Conservation (phyloP, 2,888 invertebrate species). For the Calameuta idolon region DNA sequence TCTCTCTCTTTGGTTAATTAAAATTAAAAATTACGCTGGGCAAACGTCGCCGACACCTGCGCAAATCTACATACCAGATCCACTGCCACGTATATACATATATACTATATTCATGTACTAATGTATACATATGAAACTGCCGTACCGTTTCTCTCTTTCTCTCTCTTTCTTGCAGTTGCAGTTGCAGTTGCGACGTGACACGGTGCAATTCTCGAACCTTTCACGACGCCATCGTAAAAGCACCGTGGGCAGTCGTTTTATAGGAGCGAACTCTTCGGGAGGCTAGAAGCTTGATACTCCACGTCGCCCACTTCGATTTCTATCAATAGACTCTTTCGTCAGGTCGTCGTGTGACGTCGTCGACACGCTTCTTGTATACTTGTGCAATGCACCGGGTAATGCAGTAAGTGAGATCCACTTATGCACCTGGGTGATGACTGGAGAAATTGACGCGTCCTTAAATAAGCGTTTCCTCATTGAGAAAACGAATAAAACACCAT, state of each 20-base stretch:
- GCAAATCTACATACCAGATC: constrained; percentile 56
- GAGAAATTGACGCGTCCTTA: not conserved
- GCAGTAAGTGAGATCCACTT: not conserved
- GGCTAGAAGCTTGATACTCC: not conserved
- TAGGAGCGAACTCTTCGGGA: not conserved
- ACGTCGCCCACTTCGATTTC: constrained; percentile 48
- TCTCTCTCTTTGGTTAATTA: constrained; percentile 34
- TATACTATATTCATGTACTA: not conserved
- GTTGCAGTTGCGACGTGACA: not conserved
- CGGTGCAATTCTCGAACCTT: not conserved
- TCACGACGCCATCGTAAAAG: constrained; percentile 1
- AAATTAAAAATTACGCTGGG: constrained; percentile 47
- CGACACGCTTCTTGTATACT: not conserved
- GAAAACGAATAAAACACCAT: not conserved
- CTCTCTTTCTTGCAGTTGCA: not conserved
- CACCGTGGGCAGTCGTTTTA: not conserved
- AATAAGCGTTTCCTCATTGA: not conserved
- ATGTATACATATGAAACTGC: not conserved
- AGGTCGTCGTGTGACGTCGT: constrained; percentile 47
- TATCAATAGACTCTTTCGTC: constrained; percentile 58
- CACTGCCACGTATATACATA: constrained; percentile 40
- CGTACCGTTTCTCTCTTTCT: not conserved
- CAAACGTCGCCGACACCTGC: constrained; percentile 49
- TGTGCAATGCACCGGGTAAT: not conserved
- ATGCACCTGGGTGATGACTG: not conserved